phyloP scores from a whole-genome alignment of 1,140 invertebrate species.

The Coboldia fuscipes region DNA sequence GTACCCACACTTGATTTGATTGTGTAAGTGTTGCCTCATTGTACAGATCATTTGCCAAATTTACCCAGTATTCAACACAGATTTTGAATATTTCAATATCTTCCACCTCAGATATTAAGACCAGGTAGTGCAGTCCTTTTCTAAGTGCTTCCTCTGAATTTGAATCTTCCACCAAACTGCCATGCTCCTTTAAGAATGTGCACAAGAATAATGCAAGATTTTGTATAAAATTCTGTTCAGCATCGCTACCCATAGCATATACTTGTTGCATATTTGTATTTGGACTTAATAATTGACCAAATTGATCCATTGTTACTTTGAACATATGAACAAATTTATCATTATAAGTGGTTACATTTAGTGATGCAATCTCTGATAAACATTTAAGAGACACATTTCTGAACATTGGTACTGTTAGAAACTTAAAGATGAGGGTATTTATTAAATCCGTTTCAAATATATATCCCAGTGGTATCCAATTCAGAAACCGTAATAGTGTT shows the following conservation, averaged over 20 bases:
- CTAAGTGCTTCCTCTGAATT: conserved; percentile 45
- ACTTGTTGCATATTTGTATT: conserved; percentile 83
- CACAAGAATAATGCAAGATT: conserved; percentile 95
- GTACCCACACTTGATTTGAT: conserved; percentile 21
- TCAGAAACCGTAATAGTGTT: conserved; percentile 89
- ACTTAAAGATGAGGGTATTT: conserved; percentile 87
- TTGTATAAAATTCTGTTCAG: conserved; percentile 98
- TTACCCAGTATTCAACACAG: conserved; percentile 98
- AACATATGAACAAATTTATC: conserved; percentile 79
- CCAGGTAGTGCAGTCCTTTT: conserved; percentile 79
- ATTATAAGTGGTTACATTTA: conserved; percentile 73
- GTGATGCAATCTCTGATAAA: conserved; percentile 91
- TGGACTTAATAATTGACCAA: conserved; percentile 78
- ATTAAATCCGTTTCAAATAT: conserved; percentile 99
- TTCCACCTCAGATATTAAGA: conserved; percentile 95
- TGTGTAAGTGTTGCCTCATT: conserved; percentile 34
- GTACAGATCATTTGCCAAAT: conserved; percentile 77
- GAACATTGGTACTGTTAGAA: conserved; percentile 93
- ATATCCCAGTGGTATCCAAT: conserved; percentile 98
- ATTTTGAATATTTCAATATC: conserved; percentile 99
- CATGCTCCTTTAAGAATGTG: conserved; percentile 93
- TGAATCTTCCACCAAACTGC: conserved; percentile 63
- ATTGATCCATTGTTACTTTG: conserved; percentile 72
- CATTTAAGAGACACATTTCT: conserved; percentile 96
- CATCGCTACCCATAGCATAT: conserved; percentile 79